phyloP scores from a whole-genome alignment of 2,888 invertebrate species.

The Phortica okadai region DNA sequence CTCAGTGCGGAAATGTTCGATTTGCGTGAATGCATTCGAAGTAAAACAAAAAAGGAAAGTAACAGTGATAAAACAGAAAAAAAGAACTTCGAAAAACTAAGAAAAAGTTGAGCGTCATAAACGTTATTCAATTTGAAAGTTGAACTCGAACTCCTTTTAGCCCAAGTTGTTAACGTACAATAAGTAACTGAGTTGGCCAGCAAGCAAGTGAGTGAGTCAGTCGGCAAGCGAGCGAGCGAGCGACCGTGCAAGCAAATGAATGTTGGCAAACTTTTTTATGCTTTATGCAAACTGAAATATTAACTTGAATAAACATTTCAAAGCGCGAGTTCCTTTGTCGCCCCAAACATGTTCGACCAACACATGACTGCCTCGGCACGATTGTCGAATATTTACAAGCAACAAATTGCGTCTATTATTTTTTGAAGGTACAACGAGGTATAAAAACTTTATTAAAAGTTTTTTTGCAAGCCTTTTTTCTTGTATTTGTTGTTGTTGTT shows the following conservation, averaged over 20 bases:
- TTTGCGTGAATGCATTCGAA: background rate
- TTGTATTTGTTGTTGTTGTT: slow-evolving; percentile 29
- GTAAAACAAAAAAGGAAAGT: background rate
- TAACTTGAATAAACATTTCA: slow-evolving; percentile 32
- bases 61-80: background rate
- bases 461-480: slow-evolving; percentile 63
- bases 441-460: slow-evolving; percentile 71
- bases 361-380: slow-evolving; percentile 16
- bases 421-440: slow-evolving; percentile 45
- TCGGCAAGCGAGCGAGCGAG: background rate
- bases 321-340: background rate
- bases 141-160: background rate
- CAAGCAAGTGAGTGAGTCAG: background rate
- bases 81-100: background rate
- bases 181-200: background rate
- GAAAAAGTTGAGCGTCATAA: background rate
- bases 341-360: background rate
- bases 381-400: slow-evolving; percentile 46
- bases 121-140: background rate
- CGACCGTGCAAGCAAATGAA: slow-evolving; percentile 2
- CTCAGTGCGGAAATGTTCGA: background rate
- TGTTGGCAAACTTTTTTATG: slow-evolving; percentile 12
- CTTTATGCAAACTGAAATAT: slow-evolving; percentile 29
- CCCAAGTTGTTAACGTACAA: background rate
- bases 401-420: slow-evolving; percentile 69